A percentile compares a stretch with the other conserved stretches of the same genome.
These are phyloP conservation scores for Hydrolagus colliei DNA, from an alignment of 2,797 vertebrate species.

Conservation along the genomic window DNA sequence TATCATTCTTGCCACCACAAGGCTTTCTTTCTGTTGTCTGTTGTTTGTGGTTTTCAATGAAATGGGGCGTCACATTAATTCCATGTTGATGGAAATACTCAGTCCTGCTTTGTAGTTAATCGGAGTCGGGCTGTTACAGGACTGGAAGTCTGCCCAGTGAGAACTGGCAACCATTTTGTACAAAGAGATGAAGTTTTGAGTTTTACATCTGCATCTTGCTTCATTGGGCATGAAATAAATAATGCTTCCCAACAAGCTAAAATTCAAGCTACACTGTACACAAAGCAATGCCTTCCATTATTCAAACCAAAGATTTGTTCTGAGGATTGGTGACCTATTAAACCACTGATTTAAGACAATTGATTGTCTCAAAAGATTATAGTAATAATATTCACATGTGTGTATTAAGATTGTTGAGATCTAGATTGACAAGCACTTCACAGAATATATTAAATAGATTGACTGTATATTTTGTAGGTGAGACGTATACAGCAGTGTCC, in stretches of 20 bases:
- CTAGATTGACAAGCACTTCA: no score
- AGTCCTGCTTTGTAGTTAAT: neutral
- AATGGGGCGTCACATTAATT: neutral
- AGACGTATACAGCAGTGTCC: no score
- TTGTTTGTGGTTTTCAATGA: neutral
- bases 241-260: neutral
- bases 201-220: neutral
- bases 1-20: no score
- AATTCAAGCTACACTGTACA: neutral
- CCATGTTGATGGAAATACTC: neutral
- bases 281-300: neutral
- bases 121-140: neutral
- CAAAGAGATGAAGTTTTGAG: neutral
- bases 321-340: neutral
- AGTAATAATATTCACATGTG: no score
- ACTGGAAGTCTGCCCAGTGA: conserved; percentile 4
- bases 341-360: neutral
- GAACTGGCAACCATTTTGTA: neutral
- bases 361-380: neutral
- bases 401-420: no score
- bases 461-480: no score
- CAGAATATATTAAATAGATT: no score
- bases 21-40: no score
- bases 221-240: no score
- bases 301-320: neutral